phyloP scores from a whole-genome alignment of 1,140 invertebrate genomes.

The Hestina assimilis region DNA sequence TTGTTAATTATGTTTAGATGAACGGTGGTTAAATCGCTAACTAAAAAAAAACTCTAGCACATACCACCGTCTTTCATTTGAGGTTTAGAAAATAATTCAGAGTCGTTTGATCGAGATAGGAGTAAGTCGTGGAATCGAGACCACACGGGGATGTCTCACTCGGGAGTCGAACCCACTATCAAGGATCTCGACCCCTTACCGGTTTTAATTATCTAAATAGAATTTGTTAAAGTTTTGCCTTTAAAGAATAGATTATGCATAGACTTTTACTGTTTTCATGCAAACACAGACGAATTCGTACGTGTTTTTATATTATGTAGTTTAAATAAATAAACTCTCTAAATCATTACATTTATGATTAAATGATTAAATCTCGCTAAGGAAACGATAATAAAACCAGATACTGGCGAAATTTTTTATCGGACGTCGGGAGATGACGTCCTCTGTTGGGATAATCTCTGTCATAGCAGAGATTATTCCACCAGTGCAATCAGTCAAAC shows the following conservation, averaged over 20 bases:
- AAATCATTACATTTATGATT: too few relatives aligned
- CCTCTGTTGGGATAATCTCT: too few relatives aligned
- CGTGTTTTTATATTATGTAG: too few relatives aligned
- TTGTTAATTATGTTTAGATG: neutral
- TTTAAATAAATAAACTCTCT: too few relatives aligned
- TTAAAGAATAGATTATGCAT: conserved; percentile 6
- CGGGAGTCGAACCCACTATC: conserved; percentile 56
- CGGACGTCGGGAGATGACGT: too few relatives aligned
- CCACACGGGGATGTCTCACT: conserved; percentile 67
- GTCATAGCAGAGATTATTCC: too few relatives aligned
- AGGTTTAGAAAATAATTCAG: conserved; percentile 50
- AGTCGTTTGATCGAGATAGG: conserved; percentile 56
- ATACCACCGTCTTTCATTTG: conserved; percentile 34
- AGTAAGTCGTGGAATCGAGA: conserved; percentile 53
- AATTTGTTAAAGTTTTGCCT: conserved; percentile 37
- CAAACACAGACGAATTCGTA: neutral
- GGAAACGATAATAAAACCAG: too few relatives aligned
- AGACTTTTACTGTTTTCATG: neutral
- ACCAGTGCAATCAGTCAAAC: too few relatives aligned
- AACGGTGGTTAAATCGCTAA: neutral
- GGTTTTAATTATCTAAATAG: conserved; percentile 64
- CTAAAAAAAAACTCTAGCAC: neutral
- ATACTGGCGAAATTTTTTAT: too few relatives aligned
- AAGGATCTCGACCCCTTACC: conserved; percentile 51
- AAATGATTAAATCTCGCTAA: too few relatives aligned